phyloP scores from a whole-genome alignment of 2,797 vertebrate genomes.

The Menidia menidia region DNA sequence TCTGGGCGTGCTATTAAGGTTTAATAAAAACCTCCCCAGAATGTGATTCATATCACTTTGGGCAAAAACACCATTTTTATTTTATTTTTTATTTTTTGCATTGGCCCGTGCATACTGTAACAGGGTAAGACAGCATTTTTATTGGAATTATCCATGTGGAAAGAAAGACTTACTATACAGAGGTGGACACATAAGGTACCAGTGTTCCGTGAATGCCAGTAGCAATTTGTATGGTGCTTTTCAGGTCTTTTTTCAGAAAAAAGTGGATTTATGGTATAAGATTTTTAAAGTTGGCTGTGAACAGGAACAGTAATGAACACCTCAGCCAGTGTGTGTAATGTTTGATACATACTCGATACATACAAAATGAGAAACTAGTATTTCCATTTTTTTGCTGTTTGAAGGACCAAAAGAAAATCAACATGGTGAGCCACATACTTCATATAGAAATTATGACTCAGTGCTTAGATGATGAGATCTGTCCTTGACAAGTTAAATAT shows the following conservation, averaged over 20 bases:
- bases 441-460: no score
- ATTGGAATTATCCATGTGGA: constrained; percentile 47
- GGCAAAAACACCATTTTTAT: constrained; percentile 32
- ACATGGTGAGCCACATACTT: no score
- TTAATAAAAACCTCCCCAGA: constrained; percentile 45
- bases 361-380: neutral
- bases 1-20: constrained; percentile 41
- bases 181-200: constrained; percentile 8
- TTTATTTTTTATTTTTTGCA: constrained; percentile 38
- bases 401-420: no score
- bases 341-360: neutral
- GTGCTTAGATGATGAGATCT: no score
- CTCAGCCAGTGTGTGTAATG: neutral
- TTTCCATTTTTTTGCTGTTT: no score
- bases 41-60: constrained; percentile 43
- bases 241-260: no score
- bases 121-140: constrained; percentile 26
- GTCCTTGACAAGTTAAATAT: no score
- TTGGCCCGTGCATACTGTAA: constrained; percentile 33
- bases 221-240: constrained; percentile 2
- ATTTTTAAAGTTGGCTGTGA: neutral
- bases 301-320: neutral
- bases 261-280: neutral
- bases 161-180: constrained; percentile 22
- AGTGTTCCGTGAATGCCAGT: constrained; percentile 14